These are phyloP conservation scores for Cossypha dichroa DNA, from an alignment of 2,797 vertebrate genomes.

Conservation along the genomic window DNA sequence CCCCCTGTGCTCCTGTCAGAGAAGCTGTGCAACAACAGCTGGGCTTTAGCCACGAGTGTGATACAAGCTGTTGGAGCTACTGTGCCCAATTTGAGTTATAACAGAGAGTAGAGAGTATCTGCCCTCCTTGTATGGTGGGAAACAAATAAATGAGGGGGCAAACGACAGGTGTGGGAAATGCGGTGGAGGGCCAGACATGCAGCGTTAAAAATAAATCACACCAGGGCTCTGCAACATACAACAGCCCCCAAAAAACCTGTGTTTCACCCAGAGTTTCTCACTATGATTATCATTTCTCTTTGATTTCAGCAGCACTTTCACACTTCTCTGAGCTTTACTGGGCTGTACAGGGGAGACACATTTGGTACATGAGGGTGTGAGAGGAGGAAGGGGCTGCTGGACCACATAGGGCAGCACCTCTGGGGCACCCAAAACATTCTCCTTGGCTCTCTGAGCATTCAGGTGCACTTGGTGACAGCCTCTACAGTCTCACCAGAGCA, in stretches of 20 bases:
- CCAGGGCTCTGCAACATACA: not conserved
- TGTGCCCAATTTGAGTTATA: accelerated
- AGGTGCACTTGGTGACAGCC: not conserved
- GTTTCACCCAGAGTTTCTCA: not conserved
- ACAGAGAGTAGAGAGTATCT: not conserved
- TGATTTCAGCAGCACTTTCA: not conserved
- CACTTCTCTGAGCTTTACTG: not conserved
- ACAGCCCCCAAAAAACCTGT: not conserved
- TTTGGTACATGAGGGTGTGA: not conserved
- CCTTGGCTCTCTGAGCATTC: not conserved
- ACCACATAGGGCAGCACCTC: not conserved
- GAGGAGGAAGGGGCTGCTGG: not conserved
- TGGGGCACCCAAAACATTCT: not conserved
- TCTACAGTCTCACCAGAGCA: not conserved
- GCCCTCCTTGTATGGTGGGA: not conserved
- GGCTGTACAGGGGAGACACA: not conserved
- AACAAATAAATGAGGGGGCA: not conserved
- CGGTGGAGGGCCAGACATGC: not conserved
- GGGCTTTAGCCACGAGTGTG: not conserved
- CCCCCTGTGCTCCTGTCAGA: not conserved
- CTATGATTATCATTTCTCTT: not conserved
- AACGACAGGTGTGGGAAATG: not conserved
- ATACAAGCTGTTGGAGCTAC: not conserved
- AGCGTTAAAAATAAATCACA: not conserved
- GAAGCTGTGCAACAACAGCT: not conserved